Base-by-base conservation (phyloP, 2,797 vertebrate genomes). In the Kryptopterus vitreolus region DNA sequence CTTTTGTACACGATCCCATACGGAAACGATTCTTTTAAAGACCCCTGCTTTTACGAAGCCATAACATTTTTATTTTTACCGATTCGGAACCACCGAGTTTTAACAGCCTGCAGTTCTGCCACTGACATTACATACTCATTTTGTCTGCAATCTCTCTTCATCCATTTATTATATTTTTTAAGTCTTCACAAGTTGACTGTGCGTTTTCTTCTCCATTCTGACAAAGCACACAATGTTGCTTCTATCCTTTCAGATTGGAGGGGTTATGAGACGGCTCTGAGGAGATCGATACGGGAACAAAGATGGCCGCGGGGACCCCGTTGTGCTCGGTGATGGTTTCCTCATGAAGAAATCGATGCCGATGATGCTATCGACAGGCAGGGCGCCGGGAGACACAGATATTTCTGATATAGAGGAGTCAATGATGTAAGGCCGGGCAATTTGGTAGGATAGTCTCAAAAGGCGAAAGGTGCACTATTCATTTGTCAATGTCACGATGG, bases 341-440 rank as follows among this genome's bases (percentile, higher is more conserved):
- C 22, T 63, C 78, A 50, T 1, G 10, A 43, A 76, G 12, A 86
- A 84, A 86, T 86, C 85, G n/a, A 86, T 86, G 62, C 8, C 13
- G 6, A 35, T 50, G 31, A 58, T 12, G 26, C 58, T 59, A 69
- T 77, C 70, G 84, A 77, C 68, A 35, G 75, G 26, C 11, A 3
- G 50, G 57, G 61, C 8, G 38, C 82, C 53, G 63, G 48, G 62
- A 80, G 68, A 57, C 33, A 4, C 62, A 31, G 68, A 77, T 66
- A 52, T 74, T 58, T 73, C 69, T 31, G 80, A 76, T 69, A 76
- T 63, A 68, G 66, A 38, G 77, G 46, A 50, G 35, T 80, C 57
- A 7, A n/a, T 83, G 77, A 80, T 77, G 82, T 72, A 76, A 78
- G 33, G 24, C 65, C 3, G 26, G 43, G 46, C 43, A 82, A 50